Base-by-base conservation (phyloP, 2,888 invertebrate genomes). In the Idaea biselata region DNA sequence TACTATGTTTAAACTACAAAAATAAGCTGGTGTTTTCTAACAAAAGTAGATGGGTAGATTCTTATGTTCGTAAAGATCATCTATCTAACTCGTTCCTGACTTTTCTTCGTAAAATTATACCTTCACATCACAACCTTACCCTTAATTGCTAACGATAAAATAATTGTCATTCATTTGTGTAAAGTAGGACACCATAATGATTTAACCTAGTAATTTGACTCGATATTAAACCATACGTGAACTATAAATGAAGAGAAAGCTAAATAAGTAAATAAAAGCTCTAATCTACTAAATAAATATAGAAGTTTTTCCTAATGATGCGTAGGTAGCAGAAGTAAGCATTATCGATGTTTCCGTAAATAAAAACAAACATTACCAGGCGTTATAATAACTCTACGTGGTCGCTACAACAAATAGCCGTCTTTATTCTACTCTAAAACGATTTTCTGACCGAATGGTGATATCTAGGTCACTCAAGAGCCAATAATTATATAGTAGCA, bases 391-490 rank as follows among this genome's bases (percentile, higher is more conserved):
- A 44, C 14, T 32, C 0, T 8, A 44, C 11, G 0, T 14, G 44
- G 11, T 44, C 44, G 44, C 44, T 44, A 44, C 44, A 44, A 44
- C 44, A 14, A 8, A 44, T 44, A 14, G 3, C 44, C 44, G 14
- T 8, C 44, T 44, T 44, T 14, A n/a, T 44, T 44, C 11, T 44
- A 44, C 44, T 11, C 44, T 44, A 44, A 44, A 44, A 44, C 44
- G 14, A 14, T 14, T 44, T 44, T 14, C 44, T 44, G 14, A 44
- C 44, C 44, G 44, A 44, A 44, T 66, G 70, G 71, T 69, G 72
- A 78, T 82, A 91, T 86, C 81, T 91, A 84, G 91, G 91, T 91
- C 91, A 91, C 84, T 83, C 82, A 78, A 82, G 87, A 17, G 18
- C 86, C 82, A 87, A 91, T 90, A 88, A 91, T 86, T 86, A 84